Conservation (phyloP, 2,888 invertebrate species). For the Caradrina clavipalpis region DNA sequence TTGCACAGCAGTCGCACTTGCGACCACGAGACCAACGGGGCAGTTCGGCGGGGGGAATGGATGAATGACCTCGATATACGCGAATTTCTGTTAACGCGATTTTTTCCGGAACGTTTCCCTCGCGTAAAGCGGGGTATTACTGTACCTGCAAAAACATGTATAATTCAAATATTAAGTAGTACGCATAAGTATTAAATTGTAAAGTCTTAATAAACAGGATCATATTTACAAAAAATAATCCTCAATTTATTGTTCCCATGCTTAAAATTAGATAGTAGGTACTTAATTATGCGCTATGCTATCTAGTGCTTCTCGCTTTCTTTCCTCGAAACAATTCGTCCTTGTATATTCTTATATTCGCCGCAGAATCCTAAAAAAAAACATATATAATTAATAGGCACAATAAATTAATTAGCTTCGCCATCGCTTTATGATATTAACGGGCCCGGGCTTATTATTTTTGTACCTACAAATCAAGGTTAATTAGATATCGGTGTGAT, state of each 20-base stretch:
- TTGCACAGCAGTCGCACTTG: too few species aligned
- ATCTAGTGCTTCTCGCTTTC: conserved; percentile 76
- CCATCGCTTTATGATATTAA: conserved; percentile 7
- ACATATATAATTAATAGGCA: conserved; percentile 26
- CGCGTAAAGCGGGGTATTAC: too few species aligned
- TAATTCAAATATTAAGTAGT: too few species aligned
- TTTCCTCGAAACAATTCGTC: conserved; percentile 84
- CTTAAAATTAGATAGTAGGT: background rate
- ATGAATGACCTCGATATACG: too few species aligned
- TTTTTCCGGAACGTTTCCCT: too few species aligned
- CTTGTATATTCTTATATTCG: conserved; percentile 83
- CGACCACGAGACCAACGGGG: too few species aligned
- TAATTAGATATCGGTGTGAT: background rate
- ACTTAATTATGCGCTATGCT: conserved; percentile 32
- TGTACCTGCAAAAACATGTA: too few species aligned
- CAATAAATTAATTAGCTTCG: conserved; percentile 10
- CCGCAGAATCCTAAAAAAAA: conserved; percentile 83
- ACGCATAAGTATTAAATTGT: too few species aligned
- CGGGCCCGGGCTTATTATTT: conserved; percentile 15
- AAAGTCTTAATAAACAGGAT: background rate
- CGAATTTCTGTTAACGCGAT: too few species aligned
- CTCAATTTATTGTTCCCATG: background rate
- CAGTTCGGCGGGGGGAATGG: too few species aligned
- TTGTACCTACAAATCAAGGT: conserved; percentile 10
- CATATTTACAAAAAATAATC: conserved; percentile 10